Evolutionary conservation across 2,888 invertebrate species (phyloP), one percentile per base, ranked within the genome.

Genomic region (Agriopis leucophaearia): DNA sequence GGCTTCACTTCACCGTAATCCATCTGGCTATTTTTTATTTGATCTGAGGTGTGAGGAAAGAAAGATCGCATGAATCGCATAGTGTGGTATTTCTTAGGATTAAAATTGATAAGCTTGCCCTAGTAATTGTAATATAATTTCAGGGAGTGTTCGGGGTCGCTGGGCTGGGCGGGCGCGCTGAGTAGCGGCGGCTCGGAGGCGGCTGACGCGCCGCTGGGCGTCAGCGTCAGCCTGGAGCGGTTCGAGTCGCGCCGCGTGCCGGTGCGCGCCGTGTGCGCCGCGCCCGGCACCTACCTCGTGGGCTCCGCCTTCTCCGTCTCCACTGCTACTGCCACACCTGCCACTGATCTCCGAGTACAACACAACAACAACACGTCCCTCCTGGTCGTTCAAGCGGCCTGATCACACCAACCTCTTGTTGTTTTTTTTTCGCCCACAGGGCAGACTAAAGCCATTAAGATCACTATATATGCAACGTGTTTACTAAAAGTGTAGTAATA

Each of bases 281-380:
- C 94, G 45, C 95, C 96, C 42, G 96, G 96, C 66, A 95, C 96
- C 8, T 96, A 96, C 85, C 95, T 96, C 76, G 91, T 96, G 69
- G 96, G 96, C 55, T 93, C 95, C 12, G 94, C 96, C 58, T 92
- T 96, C 81, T 92, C 95, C 12, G 78, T 89, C 45, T 79, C 85
- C 69, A 77, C 86, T 61, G 66, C 73, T 38, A 73, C 75, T 50
- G 80, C 77, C 27, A 78, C 72, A 51, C 72, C 47, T 54, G 45
- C 47, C 57, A 38, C 47, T 72, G 59, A 40, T 51, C 77, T 78
- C 12, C 78, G 83, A 64, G 78, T 84, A 1, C 81, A 84, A 66
- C 70, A 82, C 54, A 82, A 88, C 12, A 85, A 86, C 70, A 87
- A 91, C 74, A 86, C 91, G 5, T 91, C 92, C 1, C 81, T 94